A percentile compares a stretch with the other conserved stretches of the same genome.
phyloP scores from a whole-genome alignment of 2,113 vertebrate species.

The Paralichthys olivaceus region DNA sequence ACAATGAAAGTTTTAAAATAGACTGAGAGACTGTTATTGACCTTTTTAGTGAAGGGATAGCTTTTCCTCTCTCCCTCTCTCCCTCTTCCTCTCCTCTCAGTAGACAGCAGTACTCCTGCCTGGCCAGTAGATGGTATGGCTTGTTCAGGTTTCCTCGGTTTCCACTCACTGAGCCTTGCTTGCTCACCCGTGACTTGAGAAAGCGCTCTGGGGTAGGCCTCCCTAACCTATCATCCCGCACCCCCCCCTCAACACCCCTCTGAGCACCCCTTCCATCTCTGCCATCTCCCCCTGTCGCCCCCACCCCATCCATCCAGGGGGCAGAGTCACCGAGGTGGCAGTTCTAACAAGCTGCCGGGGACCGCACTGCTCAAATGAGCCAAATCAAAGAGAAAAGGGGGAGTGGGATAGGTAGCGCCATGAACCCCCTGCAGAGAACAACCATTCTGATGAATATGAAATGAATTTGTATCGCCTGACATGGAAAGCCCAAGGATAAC shows the following conservation, averaged over 20 bases:
- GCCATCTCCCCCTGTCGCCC: conserved; percentile 47
- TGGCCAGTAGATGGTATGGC: conserved; percentile 83
- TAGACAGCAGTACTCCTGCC: conserved; percentile 54
- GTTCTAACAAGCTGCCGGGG: conserved; percentile 86
- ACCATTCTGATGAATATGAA: conserved; percentile 84
- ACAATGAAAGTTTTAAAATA: conserved; percentile 22
- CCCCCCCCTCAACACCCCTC: conserved; percentile 61
- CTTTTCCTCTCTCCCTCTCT: conserved; percentile 16
- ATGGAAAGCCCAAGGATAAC: conserved; percentile 83
- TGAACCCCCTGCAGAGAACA: conserved; percentile 83
- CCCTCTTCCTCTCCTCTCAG: conserved; percentile 17
- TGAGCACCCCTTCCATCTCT: conserved; percentile 73
- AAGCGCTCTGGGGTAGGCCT: conserved; percentile 77
- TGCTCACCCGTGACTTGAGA: conserved; percentile 81
- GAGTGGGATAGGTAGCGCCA: conserved; percentile 81
- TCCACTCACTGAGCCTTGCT: conserved; percentile 66
- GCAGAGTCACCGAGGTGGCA: conserved; percentile 85
- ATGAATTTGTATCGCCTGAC: conserved; percentile 84
- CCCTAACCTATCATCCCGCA: conserved; percentile 71
- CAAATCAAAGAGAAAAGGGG: conserved; percentile 86
- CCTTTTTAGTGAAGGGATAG: conserved; percentile 21
- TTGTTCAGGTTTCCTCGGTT: conserved; percentile 71
- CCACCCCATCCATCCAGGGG: conserved; percentile 76
- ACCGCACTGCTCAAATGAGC: conserved; percentile 84
- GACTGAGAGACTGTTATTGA: conserved; percentile 22